phyloP scores from a whole-genome alignment of 2,888 invertebrate species.

The Monochamus alternatus region DNA sequence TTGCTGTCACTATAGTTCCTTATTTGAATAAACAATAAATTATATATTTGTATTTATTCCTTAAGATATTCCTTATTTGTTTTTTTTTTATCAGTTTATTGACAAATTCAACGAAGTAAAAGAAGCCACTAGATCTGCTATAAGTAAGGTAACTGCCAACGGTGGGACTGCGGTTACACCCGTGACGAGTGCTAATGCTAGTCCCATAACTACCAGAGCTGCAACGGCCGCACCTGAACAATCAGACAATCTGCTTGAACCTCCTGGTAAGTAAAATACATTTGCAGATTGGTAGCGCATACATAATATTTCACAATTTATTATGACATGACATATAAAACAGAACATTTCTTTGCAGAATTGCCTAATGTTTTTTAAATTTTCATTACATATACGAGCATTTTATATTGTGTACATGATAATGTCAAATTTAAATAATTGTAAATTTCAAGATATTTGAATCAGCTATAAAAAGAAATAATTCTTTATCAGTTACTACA shows the following conservation, averaged over 20 bases:
- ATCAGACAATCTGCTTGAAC: constrained; percentile 70
- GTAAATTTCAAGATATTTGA: no score
- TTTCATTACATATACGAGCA: no score
- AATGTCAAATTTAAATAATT: no score
- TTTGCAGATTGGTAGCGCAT: not conserved
- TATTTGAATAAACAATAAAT: not conserved
- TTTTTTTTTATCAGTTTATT: constrained; percentile 81
- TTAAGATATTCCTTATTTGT: no score
- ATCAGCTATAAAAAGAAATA: no score
- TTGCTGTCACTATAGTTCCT: not conserved
- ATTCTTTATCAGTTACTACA: no score
- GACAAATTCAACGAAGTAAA: constrained; percentile 99
- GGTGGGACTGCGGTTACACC: constrained; percentile 82
- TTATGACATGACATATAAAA: no score
- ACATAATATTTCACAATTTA: no score
- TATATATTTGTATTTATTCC: no score
- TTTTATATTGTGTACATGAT: no score
- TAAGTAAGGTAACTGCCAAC: constrained; percentile 77
- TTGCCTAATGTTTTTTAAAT: no score
- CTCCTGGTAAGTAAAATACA: constrained; percentile 66
- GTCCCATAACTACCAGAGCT: constrained; percentile 84
- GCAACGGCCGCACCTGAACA: constrained; percentile 73
- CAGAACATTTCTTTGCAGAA: no score
- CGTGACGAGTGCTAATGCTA: constrained; percentile 90
- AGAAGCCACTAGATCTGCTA: constrained; percentile 89